Percentiles rank a stretch among this genome's conserved stretches.
Conservation (phyloP, 2,888 invertebrate species). For the Argyresthia albistria region DNA sequence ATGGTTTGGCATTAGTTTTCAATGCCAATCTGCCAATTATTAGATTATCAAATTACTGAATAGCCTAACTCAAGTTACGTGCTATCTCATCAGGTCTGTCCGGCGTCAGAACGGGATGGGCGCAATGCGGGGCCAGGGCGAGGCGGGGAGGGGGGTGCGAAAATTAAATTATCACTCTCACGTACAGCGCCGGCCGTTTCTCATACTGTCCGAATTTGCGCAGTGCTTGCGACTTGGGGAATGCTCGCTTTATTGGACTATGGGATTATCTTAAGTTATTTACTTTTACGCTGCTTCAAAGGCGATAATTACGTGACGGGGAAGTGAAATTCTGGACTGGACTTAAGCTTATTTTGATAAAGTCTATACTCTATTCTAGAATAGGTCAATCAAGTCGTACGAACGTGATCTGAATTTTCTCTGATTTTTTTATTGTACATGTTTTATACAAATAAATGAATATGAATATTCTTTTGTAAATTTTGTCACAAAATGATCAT, state of each 20-base stretch:
- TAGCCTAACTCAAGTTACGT: no score
- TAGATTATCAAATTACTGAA: not conserved
- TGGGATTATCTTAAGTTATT: constrained; percentile 3
- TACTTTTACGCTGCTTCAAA: constrained; percentile 1
- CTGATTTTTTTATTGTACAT: no score
- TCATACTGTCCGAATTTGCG: constrained; percentile 5
- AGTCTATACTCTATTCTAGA: no score
- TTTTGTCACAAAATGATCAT: no score
- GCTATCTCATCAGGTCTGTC: not conserved
- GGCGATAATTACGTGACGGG: not conserved
- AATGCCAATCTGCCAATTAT: not conserved
- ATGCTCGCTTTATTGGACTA: constrained; percentile 2
- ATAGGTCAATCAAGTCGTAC: no score
- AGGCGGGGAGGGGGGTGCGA: not conserved
- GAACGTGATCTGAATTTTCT: no score
- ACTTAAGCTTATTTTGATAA: not conserved
- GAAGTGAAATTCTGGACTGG: not conserved
- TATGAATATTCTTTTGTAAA: no score
- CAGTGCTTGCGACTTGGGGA: not conserved
- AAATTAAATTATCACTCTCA: constrained; percentile 6
- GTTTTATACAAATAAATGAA: no score
- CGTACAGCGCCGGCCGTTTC: constrained; percentile 3
- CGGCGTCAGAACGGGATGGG: not conserved
- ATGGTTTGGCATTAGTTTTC: no score
- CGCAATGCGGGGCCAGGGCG: not conserved